These are phyloP conservation scores for Semnornis frantzii DNA, from an alignment of 2,113 vertebrate species.

Conservation along the genomic window DNA sequence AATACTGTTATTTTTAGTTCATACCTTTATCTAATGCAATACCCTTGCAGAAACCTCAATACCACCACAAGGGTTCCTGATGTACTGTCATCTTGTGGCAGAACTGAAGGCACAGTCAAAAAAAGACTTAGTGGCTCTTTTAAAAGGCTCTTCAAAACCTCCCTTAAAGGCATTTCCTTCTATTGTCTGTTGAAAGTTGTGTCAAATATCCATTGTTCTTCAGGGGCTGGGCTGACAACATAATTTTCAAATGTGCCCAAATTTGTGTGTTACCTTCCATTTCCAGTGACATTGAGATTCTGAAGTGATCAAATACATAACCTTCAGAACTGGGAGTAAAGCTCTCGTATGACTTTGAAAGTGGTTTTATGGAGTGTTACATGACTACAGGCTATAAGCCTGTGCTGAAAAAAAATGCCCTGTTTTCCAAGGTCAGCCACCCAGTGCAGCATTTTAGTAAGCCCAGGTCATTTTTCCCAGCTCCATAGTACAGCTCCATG, in stretches of 20 bases:
- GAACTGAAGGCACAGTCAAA: not conserved
- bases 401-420: not conserved
- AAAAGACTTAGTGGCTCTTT: not conserved
- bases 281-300: not conserved
- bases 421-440: not conserved
- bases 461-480: not conserved
- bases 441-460: not conserved
- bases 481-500: not conserved
- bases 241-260: not conserved
- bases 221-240: not conserved
- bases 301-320: not conserved
- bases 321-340: not conserved
- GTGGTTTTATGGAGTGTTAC: not conserved
- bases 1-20: not conserved
- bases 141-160: conserved; percentile 25
- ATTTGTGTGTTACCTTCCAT: not conserved
- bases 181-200: conserved; percentile 29
- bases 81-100: not conserved
- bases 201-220: conserved; percentile 2
- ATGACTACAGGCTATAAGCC: not conserved
- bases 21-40: not conserved
- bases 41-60: not conserved
- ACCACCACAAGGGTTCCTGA: not conserved
- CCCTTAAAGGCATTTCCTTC: conserved; percentile 42
- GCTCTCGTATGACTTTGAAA: not conserved